Conservation (phyloP, 2,797 vertebrate genomes). For the Manis pentadactyla region DNA sequence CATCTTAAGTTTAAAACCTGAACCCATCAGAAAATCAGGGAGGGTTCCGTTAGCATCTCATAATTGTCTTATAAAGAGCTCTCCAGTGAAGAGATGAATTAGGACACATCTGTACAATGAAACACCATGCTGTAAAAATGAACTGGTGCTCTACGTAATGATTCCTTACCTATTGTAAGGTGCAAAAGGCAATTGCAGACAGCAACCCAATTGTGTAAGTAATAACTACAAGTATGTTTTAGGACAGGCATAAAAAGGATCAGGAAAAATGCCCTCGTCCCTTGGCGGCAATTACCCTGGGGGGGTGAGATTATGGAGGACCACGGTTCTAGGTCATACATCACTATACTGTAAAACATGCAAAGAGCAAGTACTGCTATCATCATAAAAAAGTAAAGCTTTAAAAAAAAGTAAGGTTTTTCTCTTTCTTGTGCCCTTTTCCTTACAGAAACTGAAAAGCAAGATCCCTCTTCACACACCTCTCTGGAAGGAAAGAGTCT, state of each 20-base stretch:
- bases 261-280: background rate
- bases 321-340: background rate
- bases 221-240: background rate
- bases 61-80: background rate
- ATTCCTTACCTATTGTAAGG: background rate
- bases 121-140: background rate
- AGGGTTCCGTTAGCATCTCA: background rate
- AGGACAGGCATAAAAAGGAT: background rate
- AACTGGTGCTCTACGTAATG: rapidly evolving
- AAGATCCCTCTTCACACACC: background rate
- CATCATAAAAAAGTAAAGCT: background rate
- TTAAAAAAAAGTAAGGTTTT: background rate
- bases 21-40: background rate
- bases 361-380: background rate
- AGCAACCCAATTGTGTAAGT: background rate
- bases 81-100: background rate
- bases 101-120: rapidly evolving
- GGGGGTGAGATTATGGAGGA: background rate
- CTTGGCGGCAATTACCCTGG: background rate
- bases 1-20: background rate
- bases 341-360: background rate
- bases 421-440: background rate
- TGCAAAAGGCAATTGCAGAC: background rate
- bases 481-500: background rate
- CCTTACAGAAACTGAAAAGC: background rate